A percentile compares a stretch with the other conserved stretches of the same genome.
Evolutionary conservation across 2,797 vertebrate species (phyloP).

Genomic region (Sebastes hopkinsi): DNA sequence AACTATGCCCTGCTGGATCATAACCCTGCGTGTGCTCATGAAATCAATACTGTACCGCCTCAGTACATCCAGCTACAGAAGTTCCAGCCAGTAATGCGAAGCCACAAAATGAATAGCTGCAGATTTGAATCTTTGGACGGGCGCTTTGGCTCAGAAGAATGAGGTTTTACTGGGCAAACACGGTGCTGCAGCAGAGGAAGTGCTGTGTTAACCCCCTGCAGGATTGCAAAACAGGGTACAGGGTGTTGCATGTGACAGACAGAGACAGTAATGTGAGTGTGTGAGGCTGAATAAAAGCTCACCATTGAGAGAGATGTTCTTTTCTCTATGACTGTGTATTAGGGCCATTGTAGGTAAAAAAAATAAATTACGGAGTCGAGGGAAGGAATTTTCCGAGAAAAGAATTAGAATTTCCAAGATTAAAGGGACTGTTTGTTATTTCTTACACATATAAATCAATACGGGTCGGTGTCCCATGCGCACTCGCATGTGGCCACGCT

Average conservation of each 20-base stretch:
- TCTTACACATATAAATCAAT: too few relatives aligned
- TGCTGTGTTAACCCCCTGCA: background rate
- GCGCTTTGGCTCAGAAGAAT: background rate
- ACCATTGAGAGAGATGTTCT: background rate
- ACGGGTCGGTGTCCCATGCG: too few relatives aligned
- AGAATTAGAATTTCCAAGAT: too few relatives aligned
- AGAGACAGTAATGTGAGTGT: background rate
- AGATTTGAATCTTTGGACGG: background rate
- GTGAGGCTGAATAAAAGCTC: conserved; percentile 1
- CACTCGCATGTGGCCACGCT: too few relatives aligned
- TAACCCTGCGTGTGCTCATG: background rate
- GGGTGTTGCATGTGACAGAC: background rate
- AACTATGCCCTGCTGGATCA: background rate
- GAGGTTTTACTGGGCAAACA: background rate
- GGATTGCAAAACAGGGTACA: background rate
- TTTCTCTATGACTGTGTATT: background rate
- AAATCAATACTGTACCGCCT: conserved; percentile 23
- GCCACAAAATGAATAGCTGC: background rate
- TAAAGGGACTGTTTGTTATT: too few relatives aligned
- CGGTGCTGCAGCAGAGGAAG: background rate
- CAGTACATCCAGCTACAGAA: background rate
- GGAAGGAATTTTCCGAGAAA: too few relatives aligned
- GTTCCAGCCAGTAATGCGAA: background rate
- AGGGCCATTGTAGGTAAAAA: background rate
- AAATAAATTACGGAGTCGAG: too few relatives aligned